These are phyloP conservation scores for Pandion haliaetus DNA, from an alignment of 2,113 vertebrate genomes.

Conservation along the genomic window DNA sequence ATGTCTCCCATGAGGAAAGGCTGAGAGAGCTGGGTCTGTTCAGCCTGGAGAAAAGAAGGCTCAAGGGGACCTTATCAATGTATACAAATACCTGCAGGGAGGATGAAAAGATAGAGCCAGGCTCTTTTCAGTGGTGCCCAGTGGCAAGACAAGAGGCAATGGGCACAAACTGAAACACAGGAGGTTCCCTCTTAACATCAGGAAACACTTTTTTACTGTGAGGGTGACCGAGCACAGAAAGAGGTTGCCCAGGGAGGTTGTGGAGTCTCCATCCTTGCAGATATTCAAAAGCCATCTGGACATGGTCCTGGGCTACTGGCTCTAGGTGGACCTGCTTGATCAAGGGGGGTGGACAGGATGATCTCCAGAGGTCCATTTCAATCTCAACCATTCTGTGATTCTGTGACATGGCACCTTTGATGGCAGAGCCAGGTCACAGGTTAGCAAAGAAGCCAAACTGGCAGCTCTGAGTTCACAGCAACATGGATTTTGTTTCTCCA, in stretches of 20 bases:
- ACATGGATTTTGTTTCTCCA: not conserved
- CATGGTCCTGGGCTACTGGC: not conserved
- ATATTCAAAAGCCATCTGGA: not conserved
- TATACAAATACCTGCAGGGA: not conserved
- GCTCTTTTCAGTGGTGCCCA: not conserved
- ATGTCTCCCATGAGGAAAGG: not conserved
- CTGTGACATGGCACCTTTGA: not conserved
- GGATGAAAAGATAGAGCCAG: not conserved
- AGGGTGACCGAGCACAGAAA: not conserved
- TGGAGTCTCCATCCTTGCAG: not conserved
- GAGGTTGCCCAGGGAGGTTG: not conserved
- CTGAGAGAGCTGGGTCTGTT: not conserved
- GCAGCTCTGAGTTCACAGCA: not conserved
- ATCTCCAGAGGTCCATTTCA: not conserved
- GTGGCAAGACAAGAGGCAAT: not conserved
- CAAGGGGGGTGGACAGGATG: not conserved
- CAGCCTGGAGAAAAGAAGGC: not conserved
- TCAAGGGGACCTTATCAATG: not conserved
- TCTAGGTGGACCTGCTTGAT: not conserved
- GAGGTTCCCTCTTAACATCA: not conserved
- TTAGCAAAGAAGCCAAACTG: not conserved
- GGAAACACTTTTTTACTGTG: not conserved
- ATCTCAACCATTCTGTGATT: not conserved
- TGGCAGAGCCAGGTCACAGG: not conserved
- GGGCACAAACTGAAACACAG: not conserved